Evolutionary conservation across 2,113 vertebrate genomes (phyloP).

Genomic region (Nanorana parkeri): DNA sequence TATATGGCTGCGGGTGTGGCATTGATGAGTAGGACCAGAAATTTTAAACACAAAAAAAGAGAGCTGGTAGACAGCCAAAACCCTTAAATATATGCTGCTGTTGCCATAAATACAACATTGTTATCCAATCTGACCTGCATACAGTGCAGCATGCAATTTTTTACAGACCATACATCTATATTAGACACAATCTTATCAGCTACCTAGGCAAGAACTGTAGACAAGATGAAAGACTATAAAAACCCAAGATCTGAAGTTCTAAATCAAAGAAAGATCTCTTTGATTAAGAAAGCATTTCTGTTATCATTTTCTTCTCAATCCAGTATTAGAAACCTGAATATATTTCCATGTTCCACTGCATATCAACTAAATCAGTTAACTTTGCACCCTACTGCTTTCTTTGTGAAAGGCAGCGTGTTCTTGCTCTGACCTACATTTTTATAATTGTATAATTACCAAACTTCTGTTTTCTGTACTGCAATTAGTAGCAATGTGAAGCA

Average conservation of each 20-base stretch:
- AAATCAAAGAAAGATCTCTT: conserved; percentile 31
- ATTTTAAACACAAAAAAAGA: too few species aligned
- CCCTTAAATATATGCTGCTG: too few species aligned
- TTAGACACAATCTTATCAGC: conserved; percentile 4
- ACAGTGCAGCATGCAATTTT: not conserved
- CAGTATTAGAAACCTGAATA: conserved; percentile 43
- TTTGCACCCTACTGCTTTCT: conserved; percentile 31
- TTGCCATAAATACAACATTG: too few species aligned
- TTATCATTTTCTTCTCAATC: conserved; percentile 21
- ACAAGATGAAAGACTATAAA: conserved; percentile 23
- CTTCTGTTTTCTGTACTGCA: conserved; percentile 14
- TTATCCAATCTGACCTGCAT: too few species aligned
- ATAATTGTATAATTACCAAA: conserved; percentile 26
- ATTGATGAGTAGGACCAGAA: too few species aligned
- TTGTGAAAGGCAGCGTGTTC: not conserved
- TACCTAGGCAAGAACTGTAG: not conserved
- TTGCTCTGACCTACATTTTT: conserved; percentile 14
- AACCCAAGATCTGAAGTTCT: conserved; percentile 19
- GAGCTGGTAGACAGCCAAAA: too few species aligned
- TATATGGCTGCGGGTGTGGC: too few species aligned
- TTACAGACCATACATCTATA: conserved; percentile 21
- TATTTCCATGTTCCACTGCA: not conserved
- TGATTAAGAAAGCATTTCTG: conserved; percentile 31
- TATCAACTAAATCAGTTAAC: conserved; percentile 30
- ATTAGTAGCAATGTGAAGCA: conserved; percentile 22